These are phyloP conservation scores for Ariolimax columbianus DNA, from an alignment of 2,888 invertebrate genomes.

Conservation along the genomic window DNA sequence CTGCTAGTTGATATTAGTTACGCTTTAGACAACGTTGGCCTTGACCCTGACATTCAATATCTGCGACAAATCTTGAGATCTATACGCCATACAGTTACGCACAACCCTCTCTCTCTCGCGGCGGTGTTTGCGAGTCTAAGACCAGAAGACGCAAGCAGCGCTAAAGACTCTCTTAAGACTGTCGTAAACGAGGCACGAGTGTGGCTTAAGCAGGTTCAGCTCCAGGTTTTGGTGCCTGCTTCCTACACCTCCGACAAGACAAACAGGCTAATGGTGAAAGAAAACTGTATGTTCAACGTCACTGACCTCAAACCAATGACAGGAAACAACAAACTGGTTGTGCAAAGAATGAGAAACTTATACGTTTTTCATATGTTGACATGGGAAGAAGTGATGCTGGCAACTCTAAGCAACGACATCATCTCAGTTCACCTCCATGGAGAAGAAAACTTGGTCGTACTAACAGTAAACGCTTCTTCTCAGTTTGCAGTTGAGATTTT, in stretches of 20 bases:
- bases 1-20: conserved; percentile 54
- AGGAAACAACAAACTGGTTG: conserved; percentile 33
- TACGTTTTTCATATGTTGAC: conserved; percentile 42
- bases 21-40: conserved; percentile 51
- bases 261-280: conserved; percentile 46
- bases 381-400: conserved; percentile 44
- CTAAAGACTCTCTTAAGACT: conserved; percentile 27
- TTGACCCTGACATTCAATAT: conserved; percentile 54
- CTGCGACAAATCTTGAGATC: conserved; percentile 49
- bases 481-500: conserved; percentile 33
- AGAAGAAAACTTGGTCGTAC: background rate
- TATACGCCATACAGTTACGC: conserved; percentile 44
- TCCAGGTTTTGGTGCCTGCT: conserved; percentile 51
- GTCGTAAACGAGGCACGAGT: conserved; percentile 49
- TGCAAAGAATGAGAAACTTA: conserved; percentile 40
- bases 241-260: conserved; percentile 42
- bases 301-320: conserved; percentile 20
- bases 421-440: conserved; percentile 22
- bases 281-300: conserved; percentile 30
- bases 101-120: conserved; percentile 55
- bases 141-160: background rate
- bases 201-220: conserved; percentile 57
- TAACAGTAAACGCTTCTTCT: background rate
- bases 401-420: conserved; percentile 37
- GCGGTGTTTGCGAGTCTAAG: conserved; percentile 52